These are phyloP conservation scores for Chroicocephalus ridibundus DNA, from an alignment of 2,113 vertebrate genomes.

Conservation along the genomic window DNA sequence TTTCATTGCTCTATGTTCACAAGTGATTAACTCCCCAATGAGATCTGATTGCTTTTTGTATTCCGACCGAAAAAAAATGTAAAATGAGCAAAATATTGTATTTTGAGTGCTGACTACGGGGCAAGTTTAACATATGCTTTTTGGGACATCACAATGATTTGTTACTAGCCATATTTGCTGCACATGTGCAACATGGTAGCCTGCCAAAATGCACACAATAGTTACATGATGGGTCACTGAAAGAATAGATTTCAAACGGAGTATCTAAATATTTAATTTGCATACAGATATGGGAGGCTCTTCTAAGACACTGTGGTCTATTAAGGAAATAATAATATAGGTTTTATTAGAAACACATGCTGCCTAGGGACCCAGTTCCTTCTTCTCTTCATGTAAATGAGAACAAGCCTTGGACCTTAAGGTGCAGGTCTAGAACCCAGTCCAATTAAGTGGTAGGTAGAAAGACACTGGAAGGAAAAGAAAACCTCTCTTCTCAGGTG, in stretches of 20 bases:
- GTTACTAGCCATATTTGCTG: slow-evolving; percentile 40
- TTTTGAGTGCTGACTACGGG: slow-evolving; percentile 16
- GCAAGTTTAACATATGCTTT: slow-evolving; percentile 40
- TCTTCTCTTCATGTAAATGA: not conserved
- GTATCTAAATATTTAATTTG: slow-evolving; percentile 40
- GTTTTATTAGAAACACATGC: slow-evolving; percentile 17
- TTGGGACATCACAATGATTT: slow-evolving; percentile 7
- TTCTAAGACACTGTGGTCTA: slow-evolving; percentile 32
- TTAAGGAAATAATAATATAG: slow-evolving; percentile 50
- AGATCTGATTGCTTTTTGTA: slow-evolving; percentile 61
- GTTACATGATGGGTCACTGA: slow-evolving; percentile 36
- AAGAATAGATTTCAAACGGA: slow-evolving; percentile 50
- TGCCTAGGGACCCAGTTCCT: not conserved
- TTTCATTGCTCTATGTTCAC: slow-evolving; percentile 57
- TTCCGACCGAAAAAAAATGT: slow-evolving; percentile 8
- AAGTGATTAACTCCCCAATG: slow-evolving; percentile 67
- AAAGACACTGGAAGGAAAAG: not conserved
- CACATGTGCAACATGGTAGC: slow-evolving; percentile 39
- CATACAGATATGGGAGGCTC: slow-evolving; percentile 24
- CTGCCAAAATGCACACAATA: slow-evolving; percentile 39
- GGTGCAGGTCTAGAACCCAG: not conserved
- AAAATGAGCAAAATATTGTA: slow-evolving; percentile 50
- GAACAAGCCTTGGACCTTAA: not conserved
- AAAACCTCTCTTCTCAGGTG: not conserved
- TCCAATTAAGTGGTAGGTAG: not conserved